phyloP scores from a whole-genome alignment of 2,797 vertebrate species.

The Gambelia wislizenii region DNA sequence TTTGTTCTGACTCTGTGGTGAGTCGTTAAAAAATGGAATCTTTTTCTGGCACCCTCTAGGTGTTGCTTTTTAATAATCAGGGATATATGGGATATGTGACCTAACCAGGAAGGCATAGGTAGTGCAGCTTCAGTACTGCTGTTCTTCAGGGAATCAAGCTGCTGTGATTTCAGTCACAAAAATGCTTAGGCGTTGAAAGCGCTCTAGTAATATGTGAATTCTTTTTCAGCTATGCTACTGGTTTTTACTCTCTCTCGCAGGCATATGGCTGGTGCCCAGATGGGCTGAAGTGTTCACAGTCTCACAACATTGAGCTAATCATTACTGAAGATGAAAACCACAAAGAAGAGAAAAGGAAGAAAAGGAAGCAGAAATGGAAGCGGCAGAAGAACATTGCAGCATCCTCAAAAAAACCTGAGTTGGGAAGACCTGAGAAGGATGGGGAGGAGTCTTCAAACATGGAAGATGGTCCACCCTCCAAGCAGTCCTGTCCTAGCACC shows the following conservation, averaged over 20 bases:
- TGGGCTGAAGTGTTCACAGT: constrained; percentile 87
- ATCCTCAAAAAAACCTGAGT: background rate
- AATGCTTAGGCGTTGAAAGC: background rate
- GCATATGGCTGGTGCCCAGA: constrained; percentile 95
- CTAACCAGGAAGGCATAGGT: background rate
- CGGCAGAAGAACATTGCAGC: constrained; percentile 75
- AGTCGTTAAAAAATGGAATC: background rate
- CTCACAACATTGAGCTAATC: constrained; percentile 95
- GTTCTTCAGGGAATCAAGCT: background rate
- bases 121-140: background rate
- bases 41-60: background rate
- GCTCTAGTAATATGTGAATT: background rate
- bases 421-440: constrained; percentile 49
- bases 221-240: background rate
- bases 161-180: background rate
- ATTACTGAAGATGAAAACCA: constrained; percentile 90
- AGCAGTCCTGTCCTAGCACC: constrained; percentile 70
- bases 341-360: constrained; percentile 80
- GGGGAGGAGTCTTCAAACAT: constrained; percentile 47
- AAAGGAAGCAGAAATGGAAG: constrained; percentile 83
- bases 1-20: background rate
- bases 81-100: background rate
- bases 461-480: constrained; percentile 69
- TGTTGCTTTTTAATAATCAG: background rate
- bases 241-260: constrained; percentile 71